Conservation (phyloP, 2,113 vertebrate species). For the Myotis brandtii region DNA sequence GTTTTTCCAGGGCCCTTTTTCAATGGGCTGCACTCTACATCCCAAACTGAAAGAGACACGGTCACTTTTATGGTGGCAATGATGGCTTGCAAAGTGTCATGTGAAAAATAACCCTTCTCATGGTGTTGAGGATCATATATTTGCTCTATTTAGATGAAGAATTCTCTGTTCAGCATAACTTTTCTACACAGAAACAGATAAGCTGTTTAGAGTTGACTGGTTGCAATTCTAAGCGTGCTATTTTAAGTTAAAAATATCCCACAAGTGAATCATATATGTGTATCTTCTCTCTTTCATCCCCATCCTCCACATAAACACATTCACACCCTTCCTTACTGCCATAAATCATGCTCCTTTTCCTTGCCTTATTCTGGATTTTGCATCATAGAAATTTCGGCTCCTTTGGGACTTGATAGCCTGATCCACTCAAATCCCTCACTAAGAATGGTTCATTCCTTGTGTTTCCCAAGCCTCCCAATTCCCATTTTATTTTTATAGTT, state of each 20-base stretch:
- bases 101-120: conserved; percentile 5
- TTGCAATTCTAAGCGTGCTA: conserved; percentile 36
- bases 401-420: not conserved
- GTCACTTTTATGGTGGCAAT: not conserved
- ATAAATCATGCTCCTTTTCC: conserved; percentile 59
- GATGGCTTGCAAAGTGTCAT: conserved; percentile 10
- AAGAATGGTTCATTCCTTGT: conserved; percentile 40
- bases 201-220: conserved; percentile 59
- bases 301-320: conserved; percentile 36
- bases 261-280: conserved; percentile 62
- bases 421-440: conserved; percentile 23
- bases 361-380: conserved; percentile 41
- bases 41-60: not conserved
- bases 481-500: conserved; percentile 50
- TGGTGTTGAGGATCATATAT: conserved; percentile 1
- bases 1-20: conserved; percentile 1
- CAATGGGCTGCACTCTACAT: not conserved
- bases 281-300: not conserved
- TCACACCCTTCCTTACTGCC: conserved; percentile 39
- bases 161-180: conserved; percentile 46
- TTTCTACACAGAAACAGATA: conserved; percentile 56
- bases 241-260: conserved; percentile 67
- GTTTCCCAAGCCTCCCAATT: not conserved
- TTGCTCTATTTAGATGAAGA: conserved; percentile 42
- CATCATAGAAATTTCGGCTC: conserved; percentile 44